These are phyloP conservation scores for Girardia tigrina DNA, from an alignment of 2,888 invertebrate genomes.

Conservation along the genomic window DNA sequence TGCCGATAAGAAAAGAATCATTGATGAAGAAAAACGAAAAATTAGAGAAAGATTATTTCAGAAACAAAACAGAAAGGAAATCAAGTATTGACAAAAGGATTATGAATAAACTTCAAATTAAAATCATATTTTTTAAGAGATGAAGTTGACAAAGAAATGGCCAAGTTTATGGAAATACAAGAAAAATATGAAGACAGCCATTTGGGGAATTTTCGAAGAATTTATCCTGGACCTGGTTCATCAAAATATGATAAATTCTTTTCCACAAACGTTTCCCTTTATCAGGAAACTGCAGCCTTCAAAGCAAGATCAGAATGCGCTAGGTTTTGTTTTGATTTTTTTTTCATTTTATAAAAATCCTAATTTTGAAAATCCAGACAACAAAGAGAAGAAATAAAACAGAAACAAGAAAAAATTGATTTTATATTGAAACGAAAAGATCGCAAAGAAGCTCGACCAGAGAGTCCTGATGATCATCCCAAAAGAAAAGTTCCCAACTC, in stretches of 20 bases:
- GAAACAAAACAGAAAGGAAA: conserved; percentile 42
- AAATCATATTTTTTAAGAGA: conserved; percentile 43
- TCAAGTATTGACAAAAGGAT: conserved; percentile 42
- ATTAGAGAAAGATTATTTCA: conserved; percentile 49
- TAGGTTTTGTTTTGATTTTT: conserved; percentile 41
- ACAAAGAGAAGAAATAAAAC: conserved; percentile 48
- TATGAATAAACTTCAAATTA: too few species aligned
- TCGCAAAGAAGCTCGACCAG: conserved; percentile 41
- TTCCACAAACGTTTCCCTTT: conserved; percentile 48
- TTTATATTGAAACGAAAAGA: conserved; percentile 28
- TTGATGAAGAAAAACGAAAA: conserved; percentile 47
- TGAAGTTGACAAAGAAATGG: conserved; percentile 47
- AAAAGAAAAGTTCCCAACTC: not conserved
- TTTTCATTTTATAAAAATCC: not conserved
- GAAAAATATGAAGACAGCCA: conserved; percentile 48
- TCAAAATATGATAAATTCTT: conserved; percentile 49
- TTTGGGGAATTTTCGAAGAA: conserved; percentile 49
- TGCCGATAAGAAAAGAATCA: conserved; percentile 44
- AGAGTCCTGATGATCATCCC: conserved; percentile 43
- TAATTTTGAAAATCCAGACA: conserved; percentile 40
- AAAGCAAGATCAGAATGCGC: conserved; percentile 49
- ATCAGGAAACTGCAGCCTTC: conserved; percentile 51
- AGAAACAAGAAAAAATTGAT: conserved; percentile 45
- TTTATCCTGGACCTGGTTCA: conserved; percentile 44
- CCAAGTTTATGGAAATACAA: conserved; percentile 45